Evolutionary conservation across 2,888 invertebrate genomes (phyloP), one percentile per base, ranked within the genome.

Genomic region (Cataglyphis cursor): DNA sequence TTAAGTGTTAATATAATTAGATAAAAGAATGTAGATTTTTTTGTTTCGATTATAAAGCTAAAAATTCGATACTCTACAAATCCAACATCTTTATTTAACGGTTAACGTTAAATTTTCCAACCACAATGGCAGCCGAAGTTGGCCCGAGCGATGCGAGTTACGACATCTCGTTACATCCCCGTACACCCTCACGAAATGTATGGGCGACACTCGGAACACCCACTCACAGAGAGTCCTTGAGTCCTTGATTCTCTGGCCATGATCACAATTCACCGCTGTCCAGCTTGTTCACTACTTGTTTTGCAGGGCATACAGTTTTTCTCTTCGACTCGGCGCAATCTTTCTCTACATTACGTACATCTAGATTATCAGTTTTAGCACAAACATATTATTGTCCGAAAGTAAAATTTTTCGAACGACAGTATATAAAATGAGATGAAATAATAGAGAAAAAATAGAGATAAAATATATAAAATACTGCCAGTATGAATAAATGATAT

Each of bases 131-230:
- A 82, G 48, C 83, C 81, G 70, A 85, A 89, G 86, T 89, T 89
- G 75, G 86, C 59, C 35, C 81, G 59, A 70, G 84, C 83, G 86
- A 86, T 81, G 64, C 74, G 85, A 89, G 89, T 89, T 89, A 89
- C 89, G 88, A 85, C 84, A 72, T 87, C 88, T 89, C 88, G 89
- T 89, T 89, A 89, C 88, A 85, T 75, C 65, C 82, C 74, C 59
- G 24, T 89, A 89, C 88, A 85, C 81, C 65, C 82, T 76, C 59
- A n/a, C 64, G 21, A 81, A 87, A 89, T 89, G 83, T 89, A 89
- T 89, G 85, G 82, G 81, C 83, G 89, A 66, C 81, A 81, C 64
- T 21, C 38, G 83, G 70, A 88, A 87, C 83, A 86, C 84, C 84
- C 84, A 83, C 75, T 75, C 44, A 65, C 31, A 59, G 61, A 82